Percentiles rank a stretch among this genome's conserved stretches.
These are phyloP conservation scores for Xyrauchen texanus DNA, from an alignment of 2,113 vertebrate species.

Conservation along the genomic window DNA sequence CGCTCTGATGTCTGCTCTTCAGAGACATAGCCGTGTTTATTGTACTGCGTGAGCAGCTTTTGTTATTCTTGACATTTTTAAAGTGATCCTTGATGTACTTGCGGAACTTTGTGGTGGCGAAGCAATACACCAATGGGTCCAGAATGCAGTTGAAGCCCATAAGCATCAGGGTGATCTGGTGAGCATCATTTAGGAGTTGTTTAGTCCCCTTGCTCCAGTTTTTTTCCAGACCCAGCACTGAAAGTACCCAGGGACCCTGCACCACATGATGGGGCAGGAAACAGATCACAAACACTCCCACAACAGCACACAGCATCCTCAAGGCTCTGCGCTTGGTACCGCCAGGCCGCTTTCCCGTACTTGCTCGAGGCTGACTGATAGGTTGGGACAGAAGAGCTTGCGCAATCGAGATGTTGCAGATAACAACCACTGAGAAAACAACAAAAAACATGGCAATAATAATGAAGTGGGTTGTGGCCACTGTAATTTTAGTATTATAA, in stretches of 20 bases:
- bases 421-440: slow-evolving; percentile 79
- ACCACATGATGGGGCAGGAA: slow-evolving; percentile 92
- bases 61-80: slow-evolving; percentile 73
- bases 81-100: slow-evolving; percentile 79
- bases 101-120: slow-evolving; percentile 91
- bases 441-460: slow-evolving; percentile 80
- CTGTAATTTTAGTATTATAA: fast-evolving
- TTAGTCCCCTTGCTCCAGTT: slow-evolving; percentile 58
- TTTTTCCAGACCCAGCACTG: slow-evolving; percentile 73
- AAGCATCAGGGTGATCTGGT: slow-evolving; percentile 88
- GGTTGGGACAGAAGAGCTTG: slow-evolving; percentile 72
- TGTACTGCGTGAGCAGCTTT: slow-evolving; percentile 78
- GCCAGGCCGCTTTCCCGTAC: slow-evolving; percentile 46
- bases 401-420: slow-evolving; percentile 85
- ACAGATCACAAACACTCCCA: slow-evolving; percentile 87
- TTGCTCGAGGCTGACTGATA: slow-evolving; percentile 45
- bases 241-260: slow-evolving; percentile 85
- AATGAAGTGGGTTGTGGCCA: slow-evolving; percentile 74
- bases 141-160: slow-evolving; percentile 89
- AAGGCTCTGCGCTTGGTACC: slow-evolving; percentile 84
- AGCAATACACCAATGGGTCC: slow-evolving; percentile 94
- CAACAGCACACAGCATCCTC: slow-evolving; percentile 85
- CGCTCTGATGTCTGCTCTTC: slow-evolving; percentile 63
- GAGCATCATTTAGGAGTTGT: slow-evolving; percentile 80
- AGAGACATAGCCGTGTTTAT: slow-evolving; percentile 70